Percentiles rank a stretch among this genome's conserved stretches.
Conservation (phyloP, 2,888 invertebrate genomes). For the Hirtodrosophila alboralis region DNA sequence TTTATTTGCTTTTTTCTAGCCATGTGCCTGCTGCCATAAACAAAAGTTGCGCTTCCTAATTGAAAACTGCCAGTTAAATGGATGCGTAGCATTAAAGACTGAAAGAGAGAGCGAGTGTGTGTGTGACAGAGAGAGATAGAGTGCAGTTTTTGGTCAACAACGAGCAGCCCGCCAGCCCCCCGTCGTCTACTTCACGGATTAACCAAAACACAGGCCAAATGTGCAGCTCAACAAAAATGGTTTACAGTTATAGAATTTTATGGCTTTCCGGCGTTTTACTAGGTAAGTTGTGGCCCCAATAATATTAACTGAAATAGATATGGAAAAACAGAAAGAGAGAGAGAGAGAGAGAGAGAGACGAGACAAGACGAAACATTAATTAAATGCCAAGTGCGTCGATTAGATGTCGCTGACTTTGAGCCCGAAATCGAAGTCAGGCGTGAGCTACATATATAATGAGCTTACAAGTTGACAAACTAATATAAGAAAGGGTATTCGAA, state of each 20-base stretch:
- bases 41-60: slow-evolving; percentile 69
- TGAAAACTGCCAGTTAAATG: slow-evolving; percentile 70
- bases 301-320: slow-evolving; percentile 3
- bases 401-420: slow-evolving; percentile 52
- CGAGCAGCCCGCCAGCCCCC: too few relatives aligned
- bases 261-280: slow-evolving; percentile 83
- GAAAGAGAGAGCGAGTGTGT: slow-evolving; percentile 31
- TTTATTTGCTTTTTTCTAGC: slow-evolving; percentile 48
- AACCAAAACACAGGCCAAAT: slow-evolving; percentile 63
- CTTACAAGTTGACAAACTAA: slow-evolving; percentile 8
- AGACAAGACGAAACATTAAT: slow-evolving; percentile 43
- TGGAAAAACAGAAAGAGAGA: too few relatives aligned
- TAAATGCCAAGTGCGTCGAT: slow-evolving; percentile 74
- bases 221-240: slow-evolving; percentile 81
- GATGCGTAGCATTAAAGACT: slow-evolving; percentile 62
- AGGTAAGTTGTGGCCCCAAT: slow-evolving; percentile 79
- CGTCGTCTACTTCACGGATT: too few relatives aligned
- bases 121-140: slow-evolving; percentile 30
- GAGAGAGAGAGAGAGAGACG: slow-evolving; percentile 9
- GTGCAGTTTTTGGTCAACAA: slow-evolving; percentile 41
- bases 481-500: too few relatives aligned
- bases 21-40: slow-evolving; percentile 74
- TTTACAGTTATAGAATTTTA: slow-evolving; percentile 83
- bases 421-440: slow-evolving; percentile 51
- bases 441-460: slow-evolving; percentile 63